A percentile compares a stretch with the other conserved stretches of the same genome.
Conservation (phyloP, 2,113 vertebrate genomes). For the Mus spicilegus region DNA sequence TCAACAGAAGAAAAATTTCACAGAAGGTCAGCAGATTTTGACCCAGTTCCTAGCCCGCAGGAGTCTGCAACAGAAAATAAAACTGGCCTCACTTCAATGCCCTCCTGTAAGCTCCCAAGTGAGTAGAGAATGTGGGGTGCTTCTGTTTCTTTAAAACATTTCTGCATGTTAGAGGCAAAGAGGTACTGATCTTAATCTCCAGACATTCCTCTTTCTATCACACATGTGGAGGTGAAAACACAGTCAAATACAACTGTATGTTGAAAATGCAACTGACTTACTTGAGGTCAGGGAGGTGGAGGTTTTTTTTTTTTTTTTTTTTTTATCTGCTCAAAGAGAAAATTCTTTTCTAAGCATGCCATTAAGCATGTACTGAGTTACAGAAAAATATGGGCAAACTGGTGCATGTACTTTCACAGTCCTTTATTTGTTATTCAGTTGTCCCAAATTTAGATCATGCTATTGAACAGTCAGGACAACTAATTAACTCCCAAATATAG, state of each 20-base stretch:
- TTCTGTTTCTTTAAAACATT: constrained; percentile 46
- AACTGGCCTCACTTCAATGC: constrained; percentile 69
- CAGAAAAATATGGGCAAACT: constrained; percentile 71
- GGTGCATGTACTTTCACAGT: constrained; percentile 14
- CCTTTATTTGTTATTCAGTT: constrained; percentile 47
- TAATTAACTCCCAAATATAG: constrained; percentile 71
- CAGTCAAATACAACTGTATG: constrained; percentile 18
- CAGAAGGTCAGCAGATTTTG: constrained; percentile 79
- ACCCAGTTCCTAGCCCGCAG: constrained; percentile 83
- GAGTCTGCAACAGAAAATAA: constrained; percentile 78
- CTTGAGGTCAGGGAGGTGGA: constrained; percentile 63
- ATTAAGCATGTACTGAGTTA: constrained; percentile 78
- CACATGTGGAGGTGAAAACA: background rate
- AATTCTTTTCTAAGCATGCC: constrained; percentile 78
- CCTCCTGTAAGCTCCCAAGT: constrained; percentile 66
- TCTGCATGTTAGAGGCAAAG: background rate
- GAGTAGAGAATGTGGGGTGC: constrained; percentile 58
- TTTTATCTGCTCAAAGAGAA: constrained; percentile 73
- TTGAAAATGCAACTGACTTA: constrained; percentile 66
- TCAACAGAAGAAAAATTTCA: constrained; percentile 58
- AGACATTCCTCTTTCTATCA: background rate
- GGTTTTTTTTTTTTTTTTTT: constrained; percentile 11
- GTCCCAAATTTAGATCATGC: constrained; percentile 62
- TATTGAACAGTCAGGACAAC: constrained; percentile 60
- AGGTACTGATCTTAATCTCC: background rate